Base-by-base conservation (phyloP, 1,140 invertebrate genomes). In the Vollenhovia emeryi region DNA sequence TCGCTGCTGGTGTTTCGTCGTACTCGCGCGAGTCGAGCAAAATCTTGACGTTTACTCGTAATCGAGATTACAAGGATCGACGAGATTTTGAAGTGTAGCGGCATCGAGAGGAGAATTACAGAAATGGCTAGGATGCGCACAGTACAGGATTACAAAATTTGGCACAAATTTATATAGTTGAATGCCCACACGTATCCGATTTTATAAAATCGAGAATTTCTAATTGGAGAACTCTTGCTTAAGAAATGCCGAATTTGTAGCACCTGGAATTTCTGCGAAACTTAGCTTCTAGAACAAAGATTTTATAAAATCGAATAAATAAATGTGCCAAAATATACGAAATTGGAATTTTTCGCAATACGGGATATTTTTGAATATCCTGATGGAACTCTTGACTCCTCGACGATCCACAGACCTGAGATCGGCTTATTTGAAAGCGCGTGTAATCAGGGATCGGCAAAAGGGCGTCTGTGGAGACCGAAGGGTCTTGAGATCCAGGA, bases 1-100 rank as follows among this genome's bases (percentile, higher is more conserved):
- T 74, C 7, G 48, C 21, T 59, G n/a, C 73, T 36, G 3, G 52
- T 40, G 21, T 78, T 80, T 78, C 24, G 24, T 74, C 48, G 21
- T 50, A 59, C 52, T 78, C 18, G 18, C 9, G 36, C 18, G 36
- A 76, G 8, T 40, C 9, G 48, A 52, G 11, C 9, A 30, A 50
- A 66, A 66, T 55, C 24, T 68, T 2, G 33, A 69, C 7, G 36
- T 43, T 43, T 43, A 52, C 8, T 24, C 3, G 24, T 52, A 48
- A 80, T 79, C 27, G 33, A 66, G 24, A 75, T 45, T 8, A 5
- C 11, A 30, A 33, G 4, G 30, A 33, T 59, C 33, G 3, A 8
- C 36, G 24, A 52, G n/a, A n/a, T 73, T 52, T 13, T 24, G 9
- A 27, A n/a, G 24, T 60, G 40, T 13, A 62, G 18, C 64, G 57